These are phyloP conservation scores for Aplodontia rufa DNA, from an alignment of 2,113 vertebrate species.

Conservation along the genomic window DNA sequence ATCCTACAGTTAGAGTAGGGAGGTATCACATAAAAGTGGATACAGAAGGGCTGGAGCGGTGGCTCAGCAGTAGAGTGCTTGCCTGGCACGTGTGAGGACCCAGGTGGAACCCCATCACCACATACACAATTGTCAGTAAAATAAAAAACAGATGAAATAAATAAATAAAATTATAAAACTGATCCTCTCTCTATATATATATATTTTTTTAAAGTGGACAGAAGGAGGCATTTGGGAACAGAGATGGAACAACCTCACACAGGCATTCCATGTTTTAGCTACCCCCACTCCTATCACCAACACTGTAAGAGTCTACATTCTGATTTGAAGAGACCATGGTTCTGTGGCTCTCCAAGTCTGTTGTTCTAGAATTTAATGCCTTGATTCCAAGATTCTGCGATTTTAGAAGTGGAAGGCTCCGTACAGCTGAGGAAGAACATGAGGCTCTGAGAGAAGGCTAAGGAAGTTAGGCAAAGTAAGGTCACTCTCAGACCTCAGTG, in stretches of 20 bases:
- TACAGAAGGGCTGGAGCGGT: not conserved
- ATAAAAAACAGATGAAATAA: too few species aligned
- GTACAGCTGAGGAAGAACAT: not conserved
- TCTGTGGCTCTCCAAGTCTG: not conserved
- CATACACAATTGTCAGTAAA: too few species aligned
- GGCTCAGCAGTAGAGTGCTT: too few species aligned
- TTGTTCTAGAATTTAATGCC: conserved; percentile 1
- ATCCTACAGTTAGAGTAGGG: not conserved
- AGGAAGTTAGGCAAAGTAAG: not conserved
- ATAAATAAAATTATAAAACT: too few species aligned
- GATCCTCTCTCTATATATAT: too few species aligned
- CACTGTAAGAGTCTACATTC: not conserved
- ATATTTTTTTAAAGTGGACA: too few species aligned
- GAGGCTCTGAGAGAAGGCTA: accelerated
- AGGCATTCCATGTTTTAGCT: not conserved
- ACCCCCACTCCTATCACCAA: not conserved
- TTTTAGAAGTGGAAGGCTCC: not conserved
- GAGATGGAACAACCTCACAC: not conserved
- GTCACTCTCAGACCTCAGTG: not conserved
- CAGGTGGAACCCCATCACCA: too few species aligned
- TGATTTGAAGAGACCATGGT: not conserved
- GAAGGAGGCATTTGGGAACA: not conserved
- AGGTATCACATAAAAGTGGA: not conserved
- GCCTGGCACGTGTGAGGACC: too few species aligned
- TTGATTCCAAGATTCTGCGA: conserved; percentile 1